These are phyloP conservation scores for Pungitius pungitius DNA, from an alignment of 2,113 vertebrate genomes.

Conservation along the genomic window DNA sequence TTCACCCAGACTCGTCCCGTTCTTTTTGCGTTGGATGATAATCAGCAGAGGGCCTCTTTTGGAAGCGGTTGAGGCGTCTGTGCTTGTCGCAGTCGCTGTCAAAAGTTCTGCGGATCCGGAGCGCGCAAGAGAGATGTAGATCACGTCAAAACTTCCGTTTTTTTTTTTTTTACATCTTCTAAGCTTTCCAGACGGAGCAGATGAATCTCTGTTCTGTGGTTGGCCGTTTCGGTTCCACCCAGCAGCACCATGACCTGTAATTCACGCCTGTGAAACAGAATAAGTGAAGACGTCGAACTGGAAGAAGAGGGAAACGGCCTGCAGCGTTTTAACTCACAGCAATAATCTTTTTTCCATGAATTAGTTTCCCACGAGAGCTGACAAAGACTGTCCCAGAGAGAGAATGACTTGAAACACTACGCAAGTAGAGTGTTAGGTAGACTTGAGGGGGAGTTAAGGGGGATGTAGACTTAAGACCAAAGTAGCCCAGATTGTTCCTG, in stretches of 20 bases:
- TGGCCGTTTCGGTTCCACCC: slow-evolving; percentile 45
- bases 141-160: slow-evolving; percentile 29
- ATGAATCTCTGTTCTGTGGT: slow-evolving; percentile 40
- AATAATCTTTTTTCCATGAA: slow-evolving; percentile 31
- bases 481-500: neutral
- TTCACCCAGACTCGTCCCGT: slow-evolving; percentile 45
- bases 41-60: slow-evolving; percentile 7
- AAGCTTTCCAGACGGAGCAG: slow-evolving; percentile 47
- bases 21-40: slow-evolving; percentile 32
- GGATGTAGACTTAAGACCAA: neutral
- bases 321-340: slow-evolving; percentile 35
- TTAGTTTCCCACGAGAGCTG: slow-evolving; percentile 36
- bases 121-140: slow-evolving; percentile 40
- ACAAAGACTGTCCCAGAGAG: slow-evolving; percentile 31
- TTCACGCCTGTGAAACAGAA: slow-evolving; percentile 47
- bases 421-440: neutral
- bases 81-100: slow-evolving; percentile 5
- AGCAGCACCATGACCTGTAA: slow-evolving; percentile 37
- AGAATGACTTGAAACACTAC: slow-evolving; percentile 16
- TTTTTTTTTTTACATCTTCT: slow-evolving; percentile 53
- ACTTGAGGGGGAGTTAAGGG: neutral
- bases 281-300: slow-evolving; percentile 41
- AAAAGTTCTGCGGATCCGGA: slow-evolving; percentile 38
- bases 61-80: slow-evolving; percentile 20
- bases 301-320: slow-evolving; percentile 29